Percentiles rank a stretch among this genome's conserved stretches.
Conservation (phyloP, 2,113 vertebrate genomes). For the Fulica atra region DNA sequence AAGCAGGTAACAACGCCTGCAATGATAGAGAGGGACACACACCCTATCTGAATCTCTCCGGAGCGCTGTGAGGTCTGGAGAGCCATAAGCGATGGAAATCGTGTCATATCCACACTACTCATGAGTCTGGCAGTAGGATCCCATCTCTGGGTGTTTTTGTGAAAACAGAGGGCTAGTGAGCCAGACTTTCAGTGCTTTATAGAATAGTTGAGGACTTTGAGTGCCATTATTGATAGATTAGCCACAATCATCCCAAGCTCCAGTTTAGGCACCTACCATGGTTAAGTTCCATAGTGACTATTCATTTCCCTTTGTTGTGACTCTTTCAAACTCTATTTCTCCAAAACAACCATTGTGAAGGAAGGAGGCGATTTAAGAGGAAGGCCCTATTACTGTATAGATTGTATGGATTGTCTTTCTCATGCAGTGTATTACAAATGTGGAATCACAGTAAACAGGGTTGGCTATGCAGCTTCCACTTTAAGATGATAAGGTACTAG, state of each 20-base stretch:
- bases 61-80: background rate
- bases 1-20: background rate
- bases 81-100: background rate
- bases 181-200: background rate
- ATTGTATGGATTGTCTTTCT: background rate
- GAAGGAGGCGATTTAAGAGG: background rate
- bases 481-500: background rate
- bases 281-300: background rate
- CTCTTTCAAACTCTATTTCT: background rate
- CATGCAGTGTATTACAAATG: background rate
- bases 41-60: background rate
- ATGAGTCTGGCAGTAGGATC: background rate
- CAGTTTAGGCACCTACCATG: background rate
- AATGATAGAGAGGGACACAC: background rate
- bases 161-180: background rate
- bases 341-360: background rate
- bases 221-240: background rate
- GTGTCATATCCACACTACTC: background rate
- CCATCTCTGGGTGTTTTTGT: background rate
- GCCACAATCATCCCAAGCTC: background rate
- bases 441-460: background rate
- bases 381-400: background rate
- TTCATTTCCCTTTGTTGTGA: background rate
- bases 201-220: background rate
- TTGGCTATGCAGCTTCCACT: background rate